These are phyloP conservation scores for Phragmatobia fuliginosa DNA, from an alignment of 2,888 invertebrate species.

Conservation along the genomic window DNA sequence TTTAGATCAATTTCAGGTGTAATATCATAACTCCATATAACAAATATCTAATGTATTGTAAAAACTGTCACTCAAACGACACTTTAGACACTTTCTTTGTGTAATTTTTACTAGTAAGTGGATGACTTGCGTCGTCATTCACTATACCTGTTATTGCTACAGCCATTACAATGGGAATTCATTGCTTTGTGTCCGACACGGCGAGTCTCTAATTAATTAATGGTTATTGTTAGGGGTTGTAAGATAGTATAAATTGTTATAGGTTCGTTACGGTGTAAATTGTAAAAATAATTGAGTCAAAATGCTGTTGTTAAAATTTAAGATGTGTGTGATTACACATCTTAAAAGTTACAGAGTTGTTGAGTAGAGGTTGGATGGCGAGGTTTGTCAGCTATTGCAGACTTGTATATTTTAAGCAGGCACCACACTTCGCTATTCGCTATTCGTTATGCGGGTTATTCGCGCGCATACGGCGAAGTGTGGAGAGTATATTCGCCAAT, in stretches of 20 bases:
- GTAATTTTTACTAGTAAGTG: conserved; percentile 2
- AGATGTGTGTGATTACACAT: no score
- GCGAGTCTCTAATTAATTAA: conserved; percentile 17
- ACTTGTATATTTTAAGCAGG: neutral
- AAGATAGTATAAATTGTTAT: conserved; percentile 18
- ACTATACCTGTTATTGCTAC: neutral
- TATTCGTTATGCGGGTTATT: no score
- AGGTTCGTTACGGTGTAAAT: conserved; percentile 20
- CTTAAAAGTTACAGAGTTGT: no score
- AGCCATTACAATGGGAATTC: conserved; percentile 17
- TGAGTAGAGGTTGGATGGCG: neutral
- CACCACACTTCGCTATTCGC: no score
- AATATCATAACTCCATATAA: neutral
- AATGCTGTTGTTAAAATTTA: neutral
- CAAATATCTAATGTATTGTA: neutral
- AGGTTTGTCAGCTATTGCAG: neutral
- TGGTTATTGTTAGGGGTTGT: conserved; percentile 8
- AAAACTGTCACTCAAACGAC: neutral
- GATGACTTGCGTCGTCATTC: neutral
- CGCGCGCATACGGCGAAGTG: no score
- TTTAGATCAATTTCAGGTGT: no score
- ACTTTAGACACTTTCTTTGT: conserved; percentile 3
- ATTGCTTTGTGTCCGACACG: conserved; percentile 2
- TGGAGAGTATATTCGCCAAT: no score
- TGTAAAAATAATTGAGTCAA: neutral